Conservation (phyloP, 2,888 invertebrate species). For the Scaptomyza cyrtandrae region DNA sequence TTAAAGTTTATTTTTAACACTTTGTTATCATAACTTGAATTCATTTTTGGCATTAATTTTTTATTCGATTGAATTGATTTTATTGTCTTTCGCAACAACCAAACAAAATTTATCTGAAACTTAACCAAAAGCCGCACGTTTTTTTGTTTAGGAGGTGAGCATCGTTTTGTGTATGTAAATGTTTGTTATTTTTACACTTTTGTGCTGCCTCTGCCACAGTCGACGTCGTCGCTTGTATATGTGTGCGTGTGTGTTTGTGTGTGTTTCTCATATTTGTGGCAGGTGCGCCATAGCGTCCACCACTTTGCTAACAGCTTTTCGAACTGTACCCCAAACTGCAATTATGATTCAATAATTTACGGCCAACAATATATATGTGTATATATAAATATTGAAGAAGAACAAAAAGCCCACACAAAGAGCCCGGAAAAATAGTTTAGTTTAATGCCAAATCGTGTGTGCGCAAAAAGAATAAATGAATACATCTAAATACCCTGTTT, state of each 20-base stretch:
- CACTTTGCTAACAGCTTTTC: slow-evolving; percentile 48
- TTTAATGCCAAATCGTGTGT: slow-evolving; percentile 15
- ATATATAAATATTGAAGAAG: not conserved
- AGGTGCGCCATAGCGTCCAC: slow-evolving; percentile 65
- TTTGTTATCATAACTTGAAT: not conserved
- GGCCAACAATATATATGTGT: slow-evolving; percentile 17
- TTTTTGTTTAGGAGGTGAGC: slow-evolving; percentile 10
- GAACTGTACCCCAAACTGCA: slow-evolving; percentile 21
- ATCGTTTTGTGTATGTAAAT: slow-evolving; percentile 41
- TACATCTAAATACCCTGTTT: slow-evolving; percentile 13
- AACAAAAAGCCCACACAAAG: slow-evolving; percentile 6
- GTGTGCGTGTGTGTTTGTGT: slow-evolving; percentile 1
- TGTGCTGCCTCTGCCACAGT: slow-evolving; percentile 7
- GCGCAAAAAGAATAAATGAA: slow-evolving; percentile 7
- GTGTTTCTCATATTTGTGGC: slow-evolving; percentile 52
- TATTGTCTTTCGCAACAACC: not conserved
- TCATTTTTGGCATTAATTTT: too few relatives aligned
- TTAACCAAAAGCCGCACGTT: slow-evolving; percentile 26
- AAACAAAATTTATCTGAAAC: slow-evolving; percentile 56
- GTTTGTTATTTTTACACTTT: slow-evolving; percentile 72
- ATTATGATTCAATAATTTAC: slow-evolving; percentile 61
- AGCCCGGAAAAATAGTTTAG: slow-evolving; percentile 20
- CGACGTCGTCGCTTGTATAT: not conserved
- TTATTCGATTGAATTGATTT: not conserved
- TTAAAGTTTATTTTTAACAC: not conserved